Evolutionary conservation across 1,140 invertebrate genomes (phyloP), one percentile per base, ranked within the genome.

Genomic region (Limonius californicus): DNA sequence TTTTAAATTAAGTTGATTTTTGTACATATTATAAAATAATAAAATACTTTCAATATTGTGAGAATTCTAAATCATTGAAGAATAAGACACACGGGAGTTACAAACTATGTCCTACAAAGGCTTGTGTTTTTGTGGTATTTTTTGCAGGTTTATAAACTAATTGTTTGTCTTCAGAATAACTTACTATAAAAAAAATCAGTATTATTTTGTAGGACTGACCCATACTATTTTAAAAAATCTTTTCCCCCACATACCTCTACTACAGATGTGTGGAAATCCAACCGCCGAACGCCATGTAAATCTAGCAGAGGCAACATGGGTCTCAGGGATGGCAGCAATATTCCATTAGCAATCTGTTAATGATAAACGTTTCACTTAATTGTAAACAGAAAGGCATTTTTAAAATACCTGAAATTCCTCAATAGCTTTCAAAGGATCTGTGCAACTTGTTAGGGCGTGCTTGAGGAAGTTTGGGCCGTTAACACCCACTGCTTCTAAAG

Each of bases 221-320:
- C n/a, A n/a, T n/a, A n/a, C n/a, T n/a, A n/a, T n/a, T n/a, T n/a
- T n/a, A n/a, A n/a, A n/a, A n/a, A n/a, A n/a, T n/a, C n/a, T n/a
- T n/a, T n/a, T n/a, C n/a, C n/a, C n/a, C n/a, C n/a, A 27, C 23
- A 27, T 69, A 83, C 82, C 77, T 99, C 96, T 66, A 98, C 83
- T 2, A 98, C 93, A 0, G 95, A 95, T 27, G 89, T 89, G 76
- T 99, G 95, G 78, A 99, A 98, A 78, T 98, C 95, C 7, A 97
- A 77, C 58, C 96, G 79, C 32, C 90, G 85, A 0, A 98, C 90
- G 7, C 92, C 94, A 78, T 98, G 95, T 3, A 98, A 80, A 78
- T 99, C 96, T 3, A 99, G 79, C 15, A 99, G 79, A 7, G 95
- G 95, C 39, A 98, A 77, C 89, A 98, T 97, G 20, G 95, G 94